phyloP scores from a whole-genome alignment of 2,888 invertebrate genomes.

The Hydrotaea diabolus region DNA sequence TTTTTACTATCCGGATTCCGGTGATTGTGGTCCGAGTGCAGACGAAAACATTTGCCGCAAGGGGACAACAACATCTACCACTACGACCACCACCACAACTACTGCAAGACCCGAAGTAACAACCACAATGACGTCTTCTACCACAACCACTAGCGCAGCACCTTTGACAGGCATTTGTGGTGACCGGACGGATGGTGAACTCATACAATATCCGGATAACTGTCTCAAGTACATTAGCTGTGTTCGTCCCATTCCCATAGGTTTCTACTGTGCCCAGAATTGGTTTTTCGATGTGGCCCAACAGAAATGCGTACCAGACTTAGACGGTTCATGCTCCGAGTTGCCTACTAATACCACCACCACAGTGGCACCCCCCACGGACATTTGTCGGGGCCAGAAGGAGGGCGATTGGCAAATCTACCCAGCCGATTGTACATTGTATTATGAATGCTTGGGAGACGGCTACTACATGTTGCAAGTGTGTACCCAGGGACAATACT shows the following conservation, averaged over 20 bases:
- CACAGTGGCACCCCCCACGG: constrained; percentile 71
- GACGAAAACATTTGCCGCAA: constrained; percentile 58
- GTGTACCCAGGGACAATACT: constrained; percentile 71
- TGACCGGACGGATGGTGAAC: constrained; percentile 68
- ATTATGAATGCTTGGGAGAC: constrained; percentile 72
- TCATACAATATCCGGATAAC: constrained; percentile 72
- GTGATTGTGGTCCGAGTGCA: constrained; percentile 71
- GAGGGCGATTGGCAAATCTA: constrained; percentile 70
- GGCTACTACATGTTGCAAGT: constrained; percentile 73
- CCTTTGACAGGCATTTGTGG: constrained; percentile 68
- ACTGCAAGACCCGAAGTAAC: background rate
- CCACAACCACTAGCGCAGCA: background rate
- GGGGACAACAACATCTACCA: background rate
- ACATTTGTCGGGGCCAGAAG: constrained; percentile 37
- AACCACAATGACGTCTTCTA: background rate
- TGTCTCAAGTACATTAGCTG: constrained; percentile 75
- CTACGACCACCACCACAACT: background rate
- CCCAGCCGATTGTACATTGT: constrained; percentile 72
- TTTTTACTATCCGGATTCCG: constrained; percentile 71
- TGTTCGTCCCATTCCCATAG: constrained; percentile 73
- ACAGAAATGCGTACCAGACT: constrained; percentile 67
- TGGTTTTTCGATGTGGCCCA: constrained; percentile 69
- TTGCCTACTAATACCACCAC: constrained; percentile 53
- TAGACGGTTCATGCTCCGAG: constrained; percentile 62
- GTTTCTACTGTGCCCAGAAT: constrained; percentile 70